Evolutionary conservation across 2,888 invertebrate genomes (phyloP), one percentile per base, ranked within the genome.

Genomic region (Phalera bucephala): DNA sequence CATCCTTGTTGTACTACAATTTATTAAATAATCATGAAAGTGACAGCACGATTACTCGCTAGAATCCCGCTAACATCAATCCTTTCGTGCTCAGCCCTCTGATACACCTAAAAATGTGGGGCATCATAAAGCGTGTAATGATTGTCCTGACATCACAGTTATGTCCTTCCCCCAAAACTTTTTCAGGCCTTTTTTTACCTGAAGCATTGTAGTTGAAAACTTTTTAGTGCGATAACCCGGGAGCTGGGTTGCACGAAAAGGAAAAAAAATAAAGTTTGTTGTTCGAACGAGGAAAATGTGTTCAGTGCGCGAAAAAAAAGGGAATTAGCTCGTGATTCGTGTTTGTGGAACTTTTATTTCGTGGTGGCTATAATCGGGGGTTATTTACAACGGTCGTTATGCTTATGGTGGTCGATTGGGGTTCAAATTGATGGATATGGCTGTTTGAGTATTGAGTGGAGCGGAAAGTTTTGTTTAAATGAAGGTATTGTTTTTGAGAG

Each of bases 181-280:
- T 61, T 57, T 53, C 44, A 50, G 49, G 54, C 52, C 50, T 55
- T 56, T 63, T 68, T 68, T 66, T 66, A 70, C 63, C 58, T 62
- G 32, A 43, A 52, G 42, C 35, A 55, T 51, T 53, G 52, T 64
- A 59, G 66, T 72, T 61, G 43, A 37, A 43, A 70, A 72, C 57
- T 70, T 71, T 68, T 64, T 59, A 64, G 62, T 64, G 52, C 29
- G n/a, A 15, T 62, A 55, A 57, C 3, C 15, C 33, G 28, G 37
- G 44, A 50, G 43, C 12, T 7, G 11, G 31, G 34, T 13, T 9
- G n/a, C n/a, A 9, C 14, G 5, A 27, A 27, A 27, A 27, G n/a
- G 14, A 1, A 14, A 27, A 27, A 2, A 3, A 10, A n/a, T n/a
- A n/a, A n/a, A n/a, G 4, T 12, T 7, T 25, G 14, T 27, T 12